Percentiles rank a stretch among this genome's conserved stretches.
phyloP scores from a whole-genome alignment of 2,113 vertebrate genomes.

The Galemys pyrenaicus region DNA sequence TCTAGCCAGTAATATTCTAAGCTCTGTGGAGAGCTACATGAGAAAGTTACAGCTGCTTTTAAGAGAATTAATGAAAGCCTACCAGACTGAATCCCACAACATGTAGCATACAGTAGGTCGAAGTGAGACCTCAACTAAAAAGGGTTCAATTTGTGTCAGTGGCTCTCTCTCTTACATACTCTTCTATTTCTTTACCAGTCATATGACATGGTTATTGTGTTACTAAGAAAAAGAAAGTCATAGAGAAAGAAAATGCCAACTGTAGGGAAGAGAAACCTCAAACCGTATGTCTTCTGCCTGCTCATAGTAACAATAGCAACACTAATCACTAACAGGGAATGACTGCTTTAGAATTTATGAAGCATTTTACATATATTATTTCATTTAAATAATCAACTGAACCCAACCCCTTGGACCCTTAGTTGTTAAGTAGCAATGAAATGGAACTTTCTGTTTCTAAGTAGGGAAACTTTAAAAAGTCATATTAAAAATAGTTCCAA shows the following conservation, averaged over 20 bases:
- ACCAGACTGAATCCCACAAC: not conserved
- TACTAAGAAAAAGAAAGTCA: conserved; percentile 39
- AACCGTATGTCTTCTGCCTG: not conserved
- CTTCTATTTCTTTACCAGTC: not conserved
- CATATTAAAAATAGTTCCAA: conserved; percentile 80
- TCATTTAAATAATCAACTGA: conserved; percentile 70
- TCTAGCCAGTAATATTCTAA: too few relatives aligned
- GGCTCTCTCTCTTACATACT: not conserved
- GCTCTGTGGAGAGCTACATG: not conserved
- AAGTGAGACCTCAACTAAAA: not conserved
- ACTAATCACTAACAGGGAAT: conserved; percentile 41
- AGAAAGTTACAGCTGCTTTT: not conserved
- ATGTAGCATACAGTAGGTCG: not conserved
- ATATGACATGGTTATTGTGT: not conserved
- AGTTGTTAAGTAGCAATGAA: conserved; percentile 73
- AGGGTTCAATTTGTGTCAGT: not conserved
- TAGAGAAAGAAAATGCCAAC: not conserved
- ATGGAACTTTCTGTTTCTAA: conserved; percentile 76
- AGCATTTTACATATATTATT: conserved; percentile 76
- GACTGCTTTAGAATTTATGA: conserved; percentile 58
- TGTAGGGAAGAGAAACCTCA: not conserved
- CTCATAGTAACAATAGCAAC: not conserved
- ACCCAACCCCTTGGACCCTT: conserved; percentile 34
- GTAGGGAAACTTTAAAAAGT: conserved; percentile 39
- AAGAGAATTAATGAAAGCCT: not conserved